Percentiles rank a stretch among this genome's conserved stretches.
Conservation (phyloP, 1,140 invertebrate genomes). For the Apis laboriosa region DNA sequence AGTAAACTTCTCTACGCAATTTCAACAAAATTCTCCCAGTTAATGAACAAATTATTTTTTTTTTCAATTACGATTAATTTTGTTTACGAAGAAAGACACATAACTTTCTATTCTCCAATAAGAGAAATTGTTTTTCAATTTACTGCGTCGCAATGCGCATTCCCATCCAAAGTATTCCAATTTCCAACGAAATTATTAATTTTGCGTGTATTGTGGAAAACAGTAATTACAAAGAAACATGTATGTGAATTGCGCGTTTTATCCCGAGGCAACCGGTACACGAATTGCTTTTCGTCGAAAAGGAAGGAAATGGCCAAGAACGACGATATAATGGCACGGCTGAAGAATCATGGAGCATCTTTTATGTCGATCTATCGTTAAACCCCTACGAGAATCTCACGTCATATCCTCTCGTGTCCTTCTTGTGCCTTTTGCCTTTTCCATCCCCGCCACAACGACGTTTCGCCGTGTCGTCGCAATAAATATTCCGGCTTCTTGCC, state of each 20-base stretch:
- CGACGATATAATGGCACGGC: slow-evolving; percentile 32
- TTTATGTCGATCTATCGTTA: slow-evolving; percentile 61
- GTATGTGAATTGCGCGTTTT: slow-evolving; percentile 25
- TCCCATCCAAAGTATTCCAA: not conserved
- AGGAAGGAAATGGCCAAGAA: slow-evolving; percentile 11
- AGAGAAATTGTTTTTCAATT: slow-evolving; percentile 19
- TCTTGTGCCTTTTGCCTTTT: not conserved
- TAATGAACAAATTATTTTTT: slow-evolving; percentile 27
- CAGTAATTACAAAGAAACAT: not conserved
- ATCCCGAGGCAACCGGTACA: not conserved
- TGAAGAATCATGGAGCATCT: slow-evolving; percentile 39
- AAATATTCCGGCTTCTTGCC: slow-evolving; percentile 51
- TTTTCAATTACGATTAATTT: slow-evolving; percentile 21
- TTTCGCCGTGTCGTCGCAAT: slow-evolving; percentile 19
- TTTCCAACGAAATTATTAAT: slow-evolving; percentile 18
- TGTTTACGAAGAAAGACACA: not conserved
- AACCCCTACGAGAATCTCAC: slow-evolving; percentile 17
- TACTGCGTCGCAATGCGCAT: not conserved
- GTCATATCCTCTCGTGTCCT: slow-evolving; percentile 15
- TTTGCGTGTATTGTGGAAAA: not conserved
- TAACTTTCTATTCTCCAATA: not conserved
- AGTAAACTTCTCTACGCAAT: not conserved
- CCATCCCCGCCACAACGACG: not conserved
- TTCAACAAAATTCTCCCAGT: slow-evolving; percentile 9
- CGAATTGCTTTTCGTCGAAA: not conserved